A percentile compares a stretch with the other conserved stretches of the same genome.
These are phyloP conservation scores for Merodon equestris DNA, from an alignment of 2,888 invertebrate species.

Conservation along the genomic window DNA sequence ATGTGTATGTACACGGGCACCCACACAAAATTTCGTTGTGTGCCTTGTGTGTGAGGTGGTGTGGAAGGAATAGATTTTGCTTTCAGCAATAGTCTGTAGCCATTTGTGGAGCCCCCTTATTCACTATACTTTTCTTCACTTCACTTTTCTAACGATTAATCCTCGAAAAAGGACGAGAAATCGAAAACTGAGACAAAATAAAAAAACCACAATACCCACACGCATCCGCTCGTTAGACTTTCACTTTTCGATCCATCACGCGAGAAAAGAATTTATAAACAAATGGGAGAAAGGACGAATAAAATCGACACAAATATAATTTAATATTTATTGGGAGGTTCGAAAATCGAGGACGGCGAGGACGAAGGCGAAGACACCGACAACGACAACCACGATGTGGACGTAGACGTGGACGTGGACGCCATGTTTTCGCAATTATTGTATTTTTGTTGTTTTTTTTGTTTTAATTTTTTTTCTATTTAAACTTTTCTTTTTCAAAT, in stretches of 20 bases:
- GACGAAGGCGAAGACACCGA: conserved; percentile 50
- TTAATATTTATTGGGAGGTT: conserved; percentile 50
- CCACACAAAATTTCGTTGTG: conserved; percentile 59
- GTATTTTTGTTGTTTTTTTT: conserved; percentile 30
- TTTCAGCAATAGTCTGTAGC: conserved; percentile 64
- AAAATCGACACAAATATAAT: neutral
- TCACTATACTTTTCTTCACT: conserved; percentile 36
- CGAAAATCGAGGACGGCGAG: conserved; percentile 54
- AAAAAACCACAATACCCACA: too few relatives aligned
- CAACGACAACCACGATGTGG: conserved; percentile 57
- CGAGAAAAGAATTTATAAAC: conserved; percentile 3
- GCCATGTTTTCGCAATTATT: conserved; percentile 63
- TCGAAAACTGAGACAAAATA: too few relatives aligned
- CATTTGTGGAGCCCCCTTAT: conserved; percentile 49
- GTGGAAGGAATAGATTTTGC: conserved; percentile 59
- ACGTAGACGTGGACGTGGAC: conserved; percentile 63
- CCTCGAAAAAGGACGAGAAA: too few relatives aligned
- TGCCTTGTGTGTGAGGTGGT: conserved; percentile 51
- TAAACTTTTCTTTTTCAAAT: too few relatives aligned
- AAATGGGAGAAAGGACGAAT: too few relatives aligned
- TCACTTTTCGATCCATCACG: conserved; percentile 43
- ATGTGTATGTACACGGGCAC: conserved; percentile 51
- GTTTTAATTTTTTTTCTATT: too few relatives aligned
- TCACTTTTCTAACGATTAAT: conserved; percentile 7
- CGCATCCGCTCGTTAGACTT: conserved; percentile 30